Base-by-base conservation (phyloP, 35 echinoderm and acorn worm genomes). In the Lytechinus pictus region DNA sequence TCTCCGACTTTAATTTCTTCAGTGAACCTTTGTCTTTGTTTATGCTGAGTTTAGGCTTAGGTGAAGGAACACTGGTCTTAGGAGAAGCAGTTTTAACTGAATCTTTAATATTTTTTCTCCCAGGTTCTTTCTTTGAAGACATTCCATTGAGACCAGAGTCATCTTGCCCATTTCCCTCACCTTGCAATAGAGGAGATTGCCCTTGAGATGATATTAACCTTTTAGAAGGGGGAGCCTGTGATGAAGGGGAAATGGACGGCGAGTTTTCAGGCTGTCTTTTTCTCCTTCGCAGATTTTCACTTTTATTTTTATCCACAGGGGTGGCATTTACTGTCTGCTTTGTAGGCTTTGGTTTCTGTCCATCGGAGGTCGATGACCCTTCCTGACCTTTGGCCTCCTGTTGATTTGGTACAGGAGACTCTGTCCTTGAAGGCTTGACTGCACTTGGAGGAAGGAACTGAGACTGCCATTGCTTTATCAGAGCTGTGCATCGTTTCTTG, bases 381-480 rank as follows among this genome's bases (percentile, higher is more conserved):
- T 93, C 92, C 27, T 93, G 92, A 27, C 52, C 92, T 93, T 93
- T 93, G n/a, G 4, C 55, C n/a, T 93, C 92, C 28, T 93, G 54
- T 57, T 93, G 92, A 57, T 28, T n/a, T 27, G 92, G 52, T 54
- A 54, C 92, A 93, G 92, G 92, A 10, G 92, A 93, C 52, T 93
- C 92, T 24, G 29, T 93, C 92, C 53, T 93, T 54, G 52, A 24
- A 13, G 92, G 54, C 24, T 93, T 54, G 28, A 54, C 88, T 55
- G 54, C 52, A n/a, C 29, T 93, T n/a, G 28, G 52, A 3, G 52
- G 53, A 53, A 93, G 92, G 92, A 93, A 93, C 95, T 96, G 95
- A 58, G 97, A 96, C 51, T 96, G 53, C 97, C 96, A 98, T 72
- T 93, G 87, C 29, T 93, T 92, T 53, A 97, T 95, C 79, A 98